Evolutionary conservation across 1,140 invertebrate species (phyloP), one percentile per base, ranked within the genome.

Genomic region (Drosophila nebulosa): DNA sequence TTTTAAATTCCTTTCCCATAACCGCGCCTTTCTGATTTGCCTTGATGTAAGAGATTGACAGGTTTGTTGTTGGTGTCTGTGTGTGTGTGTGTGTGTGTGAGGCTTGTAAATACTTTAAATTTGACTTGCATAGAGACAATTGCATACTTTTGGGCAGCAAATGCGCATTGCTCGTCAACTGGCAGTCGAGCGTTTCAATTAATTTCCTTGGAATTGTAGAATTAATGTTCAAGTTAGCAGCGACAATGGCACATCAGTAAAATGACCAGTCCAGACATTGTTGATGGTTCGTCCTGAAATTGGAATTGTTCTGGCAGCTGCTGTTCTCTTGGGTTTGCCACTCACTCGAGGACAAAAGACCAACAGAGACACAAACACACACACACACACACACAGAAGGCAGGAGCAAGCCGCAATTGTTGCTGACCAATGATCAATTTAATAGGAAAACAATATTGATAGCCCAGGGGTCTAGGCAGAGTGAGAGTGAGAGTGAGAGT

Each of bases 401-500:
- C n/a, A 36, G 39, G 7, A 14, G 39, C 39, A 46, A 21, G 76
- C 79, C 79, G 66, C 84, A 89, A 89, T 84, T 84, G 84, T 85
- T 79, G 76, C 84, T 89, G 84, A 78, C 84, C 88, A 83, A 86
- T 90, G 88, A 90, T 90, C 88, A 90, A 90, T 90, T 90, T 90
- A 90, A 90, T 90, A 78, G 88, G 88, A 80, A 90, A 90, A 90
- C 88, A 90, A 90, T 90, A 89, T 90, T 90, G 86, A 90, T 90
- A 86, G 80, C 70, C 85, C 39, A 32, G 61, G 30, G 64, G 32
- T 35, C 10, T 5, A 32, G 10, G 2, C 9, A 32, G 30, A 32
- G 10, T 3, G 2, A 32, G 30, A 32, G 0, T 10, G 30, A 32
- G 30, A 32, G 32, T 30, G 32, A 64, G 36, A 35, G 56, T 58